Conservation (phyloP, 2,797 vertebrate genomes). For the Bovichtus diacanthus region DNA sequence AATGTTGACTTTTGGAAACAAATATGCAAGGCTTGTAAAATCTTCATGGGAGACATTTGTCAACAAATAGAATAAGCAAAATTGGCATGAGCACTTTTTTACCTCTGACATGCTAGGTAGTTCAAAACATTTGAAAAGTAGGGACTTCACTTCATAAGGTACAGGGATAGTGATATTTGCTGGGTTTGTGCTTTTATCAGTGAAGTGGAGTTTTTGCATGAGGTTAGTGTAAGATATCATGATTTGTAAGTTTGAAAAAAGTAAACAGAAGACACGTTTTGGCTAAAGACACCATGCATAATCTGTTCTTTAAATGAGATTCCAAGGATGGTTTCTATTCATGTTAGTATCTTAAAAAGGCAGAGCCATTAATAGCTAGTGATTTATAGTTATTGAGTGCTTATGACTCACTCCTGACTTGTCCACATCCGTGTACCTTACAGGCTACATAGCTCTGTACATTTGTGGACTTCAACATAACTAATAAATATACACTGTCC, state of each 20-base stretch:
- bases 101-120: conserved; percentile 20
- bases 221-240: neutral
- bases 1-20: conserved; percentile 25
- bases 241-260: conserved; percentile 32
- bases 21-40: conserved; percentile 30
- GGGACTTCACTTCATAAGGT: neutral
- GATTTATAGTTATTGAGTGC: conserved; percentile 54
- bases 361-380: conserved; percentile 32
- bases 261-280: conserved; percentile 26
- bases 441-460: conserved; percentile 13
- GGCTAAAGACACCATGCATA: neutral
- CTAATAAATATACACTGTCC: conserved; percentile 33
- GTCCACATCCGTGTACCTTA: conserved; percentile 26
- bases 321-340: conserved; percentile 4
- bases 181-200: neutral
- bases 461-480: conserved; percentile 26
- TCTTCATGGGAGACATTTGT: conserved; percentile 35
- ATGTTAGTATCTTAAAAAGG: conserved; percentile 10
- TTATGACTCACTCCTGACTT: conserved; percentile 49
- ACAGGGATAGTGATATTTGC: neutral
- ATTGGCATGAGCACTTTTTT: conserved; percentile 25
- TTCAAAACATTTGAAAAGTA: conserved; percentile 18
- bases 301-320: neutral
- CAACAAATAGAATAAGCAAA: conserved; percentile 49
- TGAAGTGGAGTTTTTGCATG: neutral